A percentile compares a stretch with the other conserved stretches of the same genome.
Evolutionary conservation across 2,113 vertebrate species (phyloP).

Genomic region (Forbesichthys agassizii): DNA sequence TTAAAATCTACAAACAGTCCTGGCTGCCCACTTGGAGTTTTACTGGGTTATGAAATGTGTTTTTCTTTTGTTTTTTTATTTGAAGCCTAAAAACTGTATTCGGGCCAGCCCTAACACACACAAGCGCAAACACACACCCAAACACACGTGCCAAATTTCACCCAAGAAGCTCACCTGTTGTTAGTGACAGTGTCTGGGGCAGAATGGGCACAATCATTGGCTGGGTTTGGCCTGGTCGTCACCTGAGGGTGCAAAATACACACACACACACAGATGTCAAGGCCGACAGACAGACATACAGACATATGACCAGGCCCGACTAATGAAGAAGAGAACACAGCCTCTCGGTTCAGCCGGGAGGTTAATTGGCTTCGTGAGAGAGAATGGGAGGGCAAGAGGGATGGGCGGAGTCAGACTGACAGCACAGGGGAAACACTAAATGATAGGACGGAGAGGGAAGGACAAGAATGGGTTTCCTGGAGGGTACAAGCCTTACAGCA

Average conservation of each 20-base stretch:
- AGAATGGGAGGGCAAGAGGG: conserved; percentile 15
- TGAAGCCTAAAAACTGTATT: too few relatives aligned
- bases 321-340: conserved; percentile 65
- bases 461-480: not conserved
- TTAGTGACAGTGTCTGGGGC: conserved; percentile 85
- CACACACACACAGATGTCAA: conserved; percentile 49
- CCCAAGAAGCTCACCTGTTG: conserved; percentile 86
- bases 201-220: conserved; percentile 79
- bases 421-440: conserved; percentile 5
- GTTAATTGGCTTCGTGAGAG: conserved; percentile 45
- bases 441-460: not conserved
- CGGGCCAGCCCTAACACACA: too few relatives aligned
- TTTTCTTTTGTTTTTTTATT: too few relatives aligned
- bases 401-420: conserved; percentile 10
- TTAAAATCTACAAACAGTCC: too few relatives aligned
- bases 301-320: conserved; percentile 33
- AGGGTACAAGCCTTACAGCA: not conserved
- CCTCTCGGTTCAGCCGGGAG: conserved; percentile 51
- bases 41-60: too few relatives aligned
- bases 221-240: conserved; percentile 88
- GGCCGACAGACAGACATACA: conserved; percentile 33
- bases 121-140: too few relatives aligned
- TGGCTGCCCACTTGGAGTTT: too few relatives aligned
- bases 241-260: conserved; percentile 80
- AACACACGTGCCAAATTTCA: too few relatives aligned